Conservation (phyloP, 2,113 vertebrate species). For the Rostratula benghalensis region DNA sequence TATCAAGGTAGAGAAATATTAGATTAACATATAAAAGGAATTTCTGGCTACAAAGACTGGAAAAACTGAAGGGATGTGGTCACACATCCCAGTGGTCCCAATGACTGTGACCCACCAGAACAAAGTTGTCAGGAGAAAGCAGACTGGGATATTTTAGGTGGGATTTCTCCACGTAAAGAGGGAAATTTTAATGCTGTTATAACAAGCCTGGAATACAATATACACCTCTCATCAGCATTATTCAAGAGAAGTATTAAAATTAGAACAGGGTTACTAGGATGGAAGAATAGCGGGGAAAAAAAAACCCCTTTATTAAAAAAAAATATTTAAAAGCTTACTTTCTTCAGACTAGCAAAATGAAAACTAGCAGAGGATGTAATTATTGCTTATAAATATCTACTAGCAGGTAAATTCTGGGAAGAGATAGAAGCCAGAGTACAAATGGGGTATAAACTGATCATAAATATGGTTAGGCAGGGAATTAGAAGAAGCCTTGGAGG, state of each 20-base stretch:
- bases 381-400: constrained; percentile 30
- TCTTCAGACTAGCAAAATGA: background rate
- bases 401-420: constrained; percentile 36
- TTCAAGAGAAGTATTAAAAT: background rate
- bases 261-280: background rate
- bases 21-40: background rate
- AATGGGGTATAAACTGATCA: constrained; percentile 26
- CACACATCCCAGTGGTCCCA: no score
- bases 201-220: background rate
- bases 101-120: background rate
- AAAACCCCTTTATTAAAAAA: background rate
- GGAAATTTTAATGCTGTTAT: background rate
- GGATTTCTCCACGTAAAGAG: background rate
- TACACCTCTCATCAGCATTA: background rate
- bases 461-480: constrained; percentile 36
- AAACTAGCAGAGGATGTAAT: constrained; percentile 1
- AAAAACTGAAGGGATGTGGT: background rate
- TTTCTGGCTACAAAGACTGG: background rate
- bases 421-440: constrained; percentile 18
- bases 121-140: background rate
- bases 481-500: constrained; percentile 9
- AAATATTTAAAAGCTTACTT: background rate
- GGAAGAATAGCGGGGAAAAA: background rate
- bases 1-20: background rate
- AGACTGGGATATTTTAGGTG: background rate